Percentiles rank a stretch among this genome's conserved stretches.
Evolutionary conservation across 2,797 vertebrate genomes (phyloP).

Genomic region (Myotis planiceps): DNA sequence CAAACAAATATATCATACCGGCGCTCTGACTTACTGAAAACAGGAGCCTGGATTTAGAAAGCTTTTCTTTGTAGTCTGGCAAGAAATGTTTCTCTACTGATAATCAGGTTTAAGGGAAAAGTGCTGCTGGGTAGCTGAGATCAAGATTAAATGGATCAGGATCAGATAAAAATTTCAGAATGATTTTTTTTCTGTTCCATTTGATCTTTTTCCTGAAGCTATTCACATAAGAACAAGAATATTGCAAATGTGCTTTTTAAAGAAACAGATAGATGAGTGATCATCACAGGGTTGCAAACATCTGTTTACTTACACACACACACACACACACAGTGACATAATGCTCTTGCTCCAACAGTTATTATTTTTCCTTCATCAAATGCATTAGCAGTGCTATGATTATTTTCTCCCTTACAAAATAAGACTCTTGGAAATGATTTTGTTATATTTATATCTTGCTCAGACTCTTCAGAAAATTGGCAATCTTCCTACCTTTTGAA

Average conservation of each 20-base stretch:
- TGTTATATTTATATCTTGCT: not conserved
- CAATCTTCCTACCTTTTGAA: not conserved
- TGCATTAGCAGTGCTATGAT: not conserved
- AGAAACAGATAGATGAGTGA: slow-evolving; percentile 16
- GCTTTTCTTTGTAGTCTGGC: slow-evolving; percentile 56
- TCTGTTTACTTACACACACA: slow-evolving; percentile 23
- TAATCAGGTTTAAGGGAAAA: slow-evolving; percentile 54
- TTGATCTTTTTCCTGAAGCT: slow-evolving; percentile 51
- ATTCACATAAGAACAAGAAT: slow-evolving; percentile 56
- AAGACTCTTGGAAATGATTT: not conserved
- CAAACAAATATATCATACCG: slow-evolving; percentile 48
- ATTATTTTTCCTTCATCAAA: not conserved
- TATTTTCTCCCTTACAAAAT: not conserved
- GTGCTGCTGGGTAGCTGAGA: not conserved
- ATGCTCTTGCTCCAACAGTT: not conserved
- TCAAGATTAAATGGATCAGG: slow-evolving; percentile 63
- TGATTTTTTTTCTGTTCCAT: slow-evolving; percentile 27
- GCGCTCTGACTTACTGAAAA: slow-evolving; percentile 43
- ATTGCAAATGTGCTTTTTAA: slow-evolving; percentile 57
- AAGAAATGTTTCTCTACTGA: slow-evolving; percentile 47
- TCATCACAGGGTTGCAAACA: slow-evolving; percentile 35
- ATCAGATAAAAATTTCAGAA: slow-evolving; percentile 63
- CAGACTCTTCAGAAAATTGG: not conserved
- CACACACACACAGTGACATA: not conserved
- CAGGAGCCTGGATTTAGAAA: slow-evolving; percentile 51